Conservation (phyloP, 2,113 vertebrate species). For the Spheniscus mendiculus region DNA sequence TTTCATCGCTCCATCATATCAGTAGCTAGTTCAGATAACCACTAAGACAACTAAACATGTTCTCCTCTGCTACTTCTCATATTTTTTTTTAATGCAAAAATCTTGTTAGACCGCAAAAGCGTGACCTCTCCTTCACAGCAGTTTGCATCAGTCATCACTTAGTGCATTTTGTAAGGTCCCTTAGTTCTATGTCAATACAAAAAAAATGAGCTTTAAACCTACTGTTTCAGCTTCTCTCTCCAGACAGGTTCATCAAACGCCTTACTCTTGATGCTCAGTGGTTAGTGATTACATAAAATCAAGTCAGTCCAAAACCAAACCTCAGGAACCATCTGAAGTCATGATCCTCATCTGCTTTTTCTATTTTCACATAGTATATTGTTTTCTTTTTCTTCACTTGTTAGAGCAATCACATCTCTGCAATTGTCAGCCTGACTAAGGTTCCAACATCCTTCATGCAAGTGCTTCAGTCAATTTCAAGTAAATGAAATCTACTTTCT, state of each 20-base stretch:
- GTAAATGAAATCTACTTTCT: neutral
- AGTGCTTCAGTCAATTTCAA: neutral
- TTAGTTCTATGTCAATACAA: neutral
- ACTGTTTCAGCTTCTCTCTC: neutral
- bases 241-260: neutral
- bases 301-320: neutral
- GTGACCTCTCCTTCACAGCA: accelerated
- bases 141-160: neutral
- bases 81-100: neutral
- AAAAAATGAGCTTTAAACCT: neutral
- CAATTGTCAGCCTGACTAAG: neutral
- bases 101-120: neutral
- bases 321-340: neutral
- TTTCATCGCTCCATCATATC: neutral
- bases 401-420: neutral
- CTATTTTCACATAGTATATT: neutral
- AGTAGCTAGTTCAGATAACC: neutral
- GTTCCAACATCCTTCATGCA: neutral
- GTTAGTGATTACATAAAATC: neutral
- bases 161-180: neutral
- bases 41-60: accelerated
- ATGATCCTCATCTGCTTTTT: neutral
- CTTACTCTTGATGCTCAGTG: neutral
- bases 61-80: neutral
- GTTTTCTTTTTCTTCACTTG: neutral